A percentile compares a stretch with the other conserved stretches of the same genome.
Evolutionary conservation across 2,797 vertebrate species (phyloP).

Genomic region (Phrynocephalus guinanensis): DNA sequence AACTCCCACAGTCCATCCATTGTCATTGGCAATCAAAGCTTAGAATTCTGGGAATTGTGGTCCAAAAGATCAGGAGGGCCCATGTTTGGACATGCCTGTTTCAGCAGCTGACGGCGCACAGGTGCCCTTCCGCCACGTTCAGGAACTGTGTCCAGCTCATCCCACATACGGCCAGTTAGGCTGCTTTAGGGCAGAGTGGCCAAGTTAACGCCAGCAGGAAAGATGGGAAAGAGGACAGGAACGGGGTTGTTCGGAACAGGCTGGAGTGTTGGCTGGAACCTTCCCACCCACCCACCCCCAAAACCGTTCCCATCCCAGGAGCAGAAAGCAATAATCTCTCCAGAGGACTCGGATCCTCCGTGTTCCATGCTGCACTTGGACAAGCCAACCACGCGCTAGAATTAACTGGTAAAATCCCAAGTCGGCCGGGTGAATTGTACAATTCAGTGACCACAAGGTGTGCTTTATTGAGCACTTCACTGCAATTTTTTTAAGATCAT

Average conservation of each 20-base stretch:
- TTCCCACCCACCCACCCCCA: no score
- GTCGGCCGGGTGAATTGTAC: background rate
- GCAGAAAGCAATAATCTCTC: constrained; percentile 57
- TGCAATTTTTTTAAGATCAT: background rate
- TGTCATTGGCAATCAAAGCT: no score
- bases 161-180: no score
- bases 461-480: background rate
- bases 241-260: background rate
- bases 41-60: no score
- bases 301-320: background rate
- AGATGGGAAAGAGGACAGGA: background rate
- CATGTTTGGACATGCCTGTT: no score
- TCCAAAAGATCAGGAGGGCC: no score
- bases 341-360: background rate
- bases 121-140: background rate
- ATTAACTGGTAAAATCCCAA: background rate
- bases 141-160: background rate
- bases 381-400: background rate
- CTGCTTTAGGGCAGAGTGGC: background rate
- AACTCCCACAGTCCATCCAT: no score
- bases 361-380: background rate
- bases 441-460: background rate
- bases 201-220: background rate
- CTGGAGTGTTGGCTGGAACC: background rate
- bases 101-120: no score